Conservation (phyloP, 2,113 vertebrate species). For the Psettodes erumei region DNA sequence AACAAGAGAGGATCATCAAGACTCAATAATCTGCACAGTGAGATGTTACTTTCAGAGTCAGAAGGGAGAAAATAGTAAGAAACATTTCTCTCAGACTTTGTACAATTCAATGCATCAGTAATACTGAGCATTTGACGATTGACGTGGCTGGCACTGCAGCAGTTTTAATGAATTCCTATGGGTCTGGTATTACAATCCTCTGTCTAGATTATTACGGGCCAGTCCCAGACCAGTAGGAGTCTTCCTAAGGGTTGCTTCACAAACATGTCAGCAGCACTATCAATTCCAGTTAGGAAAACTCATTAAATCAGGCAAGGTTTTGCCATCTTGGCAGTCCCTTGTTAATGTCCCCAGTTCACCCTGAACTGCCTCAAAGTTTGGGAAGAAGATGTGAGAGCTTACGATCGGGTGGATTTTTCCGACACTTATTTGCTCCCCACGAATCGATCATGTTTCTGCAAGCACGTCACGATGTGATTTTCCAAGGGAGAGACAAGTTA, state of each 20-base stretch:
- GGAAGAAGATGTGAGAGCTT: neutral
- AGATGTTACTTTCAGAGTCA: neutral
- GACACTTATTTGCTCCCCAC: neutral
- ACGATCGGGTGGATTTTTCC: neutral
- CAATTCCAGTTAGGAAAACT: constrained; percentile 1
- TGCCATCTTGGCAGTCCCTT: constrained; percentile 7
- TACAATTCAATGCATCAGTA: too few species aligned
- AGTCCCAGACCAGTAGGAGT: neutral
- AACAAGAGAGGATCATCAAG: neutral
- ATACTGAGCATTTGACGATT: neutral
- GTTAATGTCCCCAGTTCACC: constrained; percentile 17
- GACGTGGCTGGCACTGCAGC: neutral
- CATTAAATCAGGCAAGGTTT: neutral
- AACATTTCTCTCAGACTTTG: too few species aligned
- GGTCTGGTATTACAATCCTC: neutral
- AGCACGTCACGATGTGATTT: constrained; percentile 28
- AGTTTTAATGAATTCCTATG: neutral
- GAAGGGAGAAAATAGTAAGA: too few species aligned
- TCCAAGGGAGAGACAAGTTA: constrained; percentile 51
- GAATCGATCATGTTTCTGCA: constrained; percentile 33
- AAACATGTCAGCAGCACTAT: constrained; percentile 1
- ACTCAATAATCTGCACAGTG: neutral
- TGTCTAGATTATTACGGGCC: constrained; percentile 10
- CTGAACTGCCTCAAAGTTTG: constrained; percentile 24
- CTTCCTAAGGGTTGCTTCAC: constrained; percentile 8